Conservation (phyloP, 2,797 vertebrate species). For the Peromyscus aztecus region DNA sequence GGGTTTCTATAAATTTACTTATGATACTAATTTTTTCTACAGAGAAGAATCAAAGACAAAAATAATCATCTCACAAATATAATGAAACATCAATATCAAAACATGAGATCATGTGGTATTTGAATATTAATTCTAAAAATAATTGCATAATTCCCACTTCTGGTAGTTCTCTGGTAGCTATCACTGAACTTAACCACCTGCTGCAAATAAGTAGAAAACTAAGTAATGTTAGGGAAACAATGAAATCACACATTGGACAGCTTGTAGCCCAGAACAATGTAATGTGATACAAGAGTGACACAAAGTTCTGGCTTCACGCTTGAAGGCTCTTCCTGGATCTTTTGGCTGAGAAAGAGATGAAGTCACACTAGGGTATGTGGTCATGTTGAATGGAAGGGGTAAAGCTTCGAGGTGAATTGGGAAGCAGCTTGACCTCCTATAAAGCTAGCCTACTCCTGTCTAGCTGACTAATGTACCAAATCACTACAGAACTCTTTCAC, state of each 20-base stretch:
- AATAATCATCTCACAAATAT: slow-evolving; percentile 11
- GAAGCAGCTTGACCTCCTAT: neutral
- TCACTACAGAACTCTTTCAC: neutral
- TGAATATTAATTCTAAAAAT: slow-evolving; percentile 37
- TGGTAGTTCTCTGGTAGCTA: neutral
- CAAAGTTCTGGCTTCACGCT: neutral
- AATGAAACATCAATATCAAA: slow-evolving; percentile 9
- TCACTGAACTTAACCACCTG: neutral
- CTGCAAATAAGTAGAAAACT: neutral
- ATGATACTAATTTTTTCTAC: neutral
- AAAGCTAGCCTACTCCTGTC: neutral
- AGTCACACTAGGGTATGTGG: neutral
- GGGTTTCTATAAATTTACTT: slow-evolving; percentile 52
- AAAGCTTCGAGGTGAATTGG: neutral
- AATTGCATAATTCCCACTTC: neutral
- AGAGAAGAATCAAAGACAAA: slow-evolving; percentile 15
- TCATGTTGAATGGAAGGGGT: neutral
- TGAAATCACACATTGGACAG: neutral
- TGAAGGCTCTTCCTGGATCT: neutral
- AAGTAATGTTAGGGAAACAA: neutral
- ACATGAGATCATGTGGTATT: neutral
- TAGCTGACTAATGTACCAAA: neutral
- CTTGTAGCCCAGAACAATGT: neutral
- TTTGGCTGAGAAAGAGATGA: neutral
- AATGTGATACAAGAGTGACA: neutral